Conservation (phyloP, 1,140 invertebrate species). For the Philotrypesis tridentata region DNA sequence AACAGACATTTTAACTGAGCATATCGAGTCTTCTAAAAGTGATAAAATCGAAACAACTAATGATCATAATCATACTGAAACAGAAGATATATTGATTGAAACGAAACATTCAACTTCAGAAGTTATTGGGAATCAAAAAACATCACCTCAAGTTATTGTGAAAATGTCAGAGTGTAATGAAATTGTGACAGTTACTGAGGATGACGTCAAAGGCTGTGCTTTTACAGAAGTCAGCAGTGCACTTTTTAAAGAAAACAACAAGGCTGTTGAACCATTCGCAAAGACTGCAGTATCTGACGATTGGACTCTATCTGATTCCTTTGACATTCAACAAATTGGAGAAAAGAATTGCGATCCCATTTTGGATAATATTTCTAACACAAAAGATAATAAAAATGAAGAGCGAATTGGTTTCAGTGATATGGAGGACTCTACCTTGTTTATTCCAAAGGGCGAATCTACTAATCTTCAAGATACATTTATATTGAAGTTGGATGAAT, state of each 20-base stretch:
- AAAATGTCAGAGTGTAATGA: neutral
- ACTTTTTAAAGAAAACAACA: neutral
- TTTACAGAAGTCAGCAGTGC: neutral
- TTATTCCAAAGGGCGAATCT: constrained; percentile 62
- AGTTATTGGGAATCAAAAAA: neutral
- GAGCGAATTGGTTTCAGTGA: constrained; percentile 47
- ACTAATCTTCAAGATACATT: constrained; percentile 55
- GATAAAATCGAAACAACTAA: constrained; percentile 11
- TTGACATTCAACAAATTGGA: constrained; percentile 48
- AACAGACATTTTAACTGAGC: neutral
- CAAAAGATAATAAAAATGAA: constrained; percentile 27
- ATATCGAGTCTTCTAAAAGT: neutral
- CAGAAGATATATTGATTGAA: constrained; percentile 46
- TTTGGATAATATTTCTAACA: constrained; percentile 28
- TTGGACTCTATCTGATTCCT: constrained; percentile 61
- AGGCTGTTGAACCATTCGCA: neutral
- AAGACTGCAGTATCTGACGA: constrained; percentile 49
- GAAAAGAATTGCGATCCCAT: constrained; percentile 22
- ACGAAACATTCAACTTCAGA: constrained; percentile 34
- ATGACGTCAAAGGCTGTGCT: neutral
- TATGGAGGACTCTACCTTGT: constrained; percentile 54
- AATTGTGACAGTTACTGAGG: neutral
- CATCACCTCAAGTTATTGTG: neutral
- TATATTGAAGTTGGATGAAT: constrained; percentile 47
- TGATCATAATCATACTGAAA: constrained; percentile 10